phyloP scores from a whole-genome alignment of 2,888 invertebrate genomes.

The Drosophila pseudotakahashii region DNA sequence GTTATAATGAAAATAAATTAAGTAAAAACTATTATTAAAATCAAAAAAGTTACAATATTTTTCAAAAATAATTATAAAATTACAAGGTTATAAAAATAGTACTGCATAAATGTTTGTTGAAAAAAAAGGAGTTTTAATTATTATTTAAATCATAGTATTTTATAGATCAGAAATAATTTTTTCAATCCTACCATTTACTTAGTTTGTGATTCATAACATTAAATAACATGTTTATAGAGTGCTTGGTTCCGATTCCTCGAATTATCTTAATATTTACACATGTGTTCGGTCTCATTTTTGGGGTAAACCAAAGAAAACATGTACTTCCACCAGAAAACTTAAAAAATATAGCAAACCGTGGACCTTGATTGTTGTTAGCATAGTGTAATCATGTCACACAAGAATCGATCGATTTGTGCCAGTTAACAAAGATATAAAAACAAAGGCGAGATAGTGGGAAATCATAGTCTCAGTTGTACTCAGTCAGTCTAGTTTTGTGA shows the following conservation, averaged over 20 bases:
- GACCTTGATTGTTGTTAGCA: slow-evolving; percentile 17
- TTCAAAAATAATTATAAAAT: too few species aligned
- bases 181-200: background rate
- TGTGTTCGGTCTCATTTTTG: slow-evolving; percentile 19
- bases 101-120: too few species aligned
- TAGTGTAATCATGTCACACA: slow-evolving; percentile 30
- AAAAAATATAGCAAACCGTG: background rate
- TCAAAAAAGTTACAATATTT: too few species aligned
- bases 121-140: too few species aligned
- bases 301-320: background rate
- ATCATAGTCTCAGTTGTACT: slow-evolving; percentile 40
- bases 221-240: background rate
- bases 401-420: background rate
- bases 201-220: slow-evolving; percentile 12
- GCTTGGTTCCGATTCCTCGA: slow-evolving; percentile 8
- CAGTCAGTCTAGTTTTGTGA: slow-evolving; percentile 11
- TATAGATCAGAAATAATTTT: background rate
- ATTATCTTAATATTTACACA: slow-evolving; percentile 30
- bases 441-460: background rate
- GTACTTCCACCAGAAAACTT: background rate
- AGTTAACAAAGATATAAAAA: slow-evolving; percentile 31
- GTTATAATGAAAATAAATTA: too few species aligned
- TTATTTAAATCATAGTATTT: too few species aligned
- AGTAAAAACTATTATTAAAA: too few species aligned
- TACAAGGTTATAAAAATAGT: too few species aligned